Evolutionary conservation across 30 jellyfish, hydroid and myxozoan species (phyloP), one percentile per base, ranked within the genome.

Genomic region (Cassiopea andromeda): DNA sequence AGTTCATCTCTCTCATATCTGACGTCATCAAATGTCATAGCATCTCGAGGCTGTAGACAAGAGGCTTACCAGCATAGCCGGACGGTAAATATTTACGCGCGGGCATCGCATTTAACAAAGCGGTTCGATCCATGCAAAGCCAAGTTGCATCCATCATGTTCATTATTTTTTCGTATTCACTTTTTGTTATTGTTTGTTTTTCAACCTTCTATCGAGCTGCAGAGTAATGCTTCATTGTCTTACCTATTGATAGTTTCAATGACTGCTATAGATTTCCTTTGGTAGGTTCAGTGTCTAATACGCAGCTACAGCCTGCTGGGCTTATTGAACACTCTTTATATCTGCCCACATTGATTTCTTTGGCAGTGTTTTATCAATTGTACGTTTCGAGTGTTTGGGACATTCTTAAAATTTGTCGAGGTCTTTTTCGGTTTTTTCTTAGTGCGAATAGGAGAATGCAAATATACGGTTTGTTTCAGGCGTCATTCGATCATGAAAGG

Each of bases 51-150:
- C 27, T 44, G 82, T 17, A 81, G 90, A 81, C 90, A 58, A 14
- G 69, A 27, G 57, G 78, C 82, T 81, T 81, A 66, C 82, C 82
- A n/a, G 46, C 64, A 60, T 43, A 44, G 79, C 78, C 78, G 57
- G 80, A 59, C 81, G 69, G 90, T 48, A 68, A 81, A 81, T 81
- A 81, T 81, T 81, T 48, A 57, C 67, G 43, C 73, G 90, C 73
- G 64, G 69, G 82, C 10, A 81, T 81, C 46, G 44, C 80, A n/a
- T 44, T 66, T 60, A 47, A 81, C 90, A 81, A 81, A 44, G 73
- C 90, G 57, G 79, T 13, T 73, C 82, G 54, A 81, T 81, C 90
- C 83, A 27, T 81, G 90, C 90, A 81, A 81, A 81, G 90, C 83
- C 85, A 72, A 38, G 73, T 66, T 3, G 69, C 73, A 27, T 57